Evolutionary conservation across 2,113 vertebrate species (phyloP), one percentile per base, ranked within the genome.

Genomic region (Heterocephalus glaber): DNA sequence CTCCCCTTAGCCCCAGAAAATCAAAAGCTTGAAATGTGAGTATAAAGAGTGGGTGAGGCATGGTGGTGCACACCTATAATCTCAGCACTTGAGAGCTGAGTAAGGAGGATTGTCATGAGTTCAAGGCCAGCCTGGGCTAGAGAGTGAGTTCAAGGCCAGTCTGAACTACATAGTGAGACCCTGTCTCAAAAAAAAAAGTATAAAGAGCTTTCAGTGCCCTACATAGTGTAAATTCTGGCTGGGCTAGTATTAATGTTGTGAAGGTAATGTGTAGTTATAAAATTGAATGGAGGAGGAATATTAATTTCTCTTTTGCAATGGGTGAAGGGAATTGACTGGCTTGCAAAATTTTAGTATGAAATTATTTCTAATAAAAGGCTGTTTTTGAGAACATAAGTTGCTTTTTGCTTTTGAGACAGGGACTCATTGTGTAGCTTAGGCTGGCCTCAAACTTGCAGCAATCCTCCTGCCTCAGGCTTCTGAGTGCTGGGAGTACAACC

Each of bases 21-120:
- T 96, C 82, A 97, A 97, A 96, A 92, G 26, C 81, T 83, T 95
- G 35, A 87, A 87, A 22, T 96, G 58, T 72, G 74, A 82, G 44
- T 79, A 33, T 58, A 56, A 66, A 52, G 22, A 52, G 30, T 6
- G 49, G 7, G 44, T 9, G 7, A 77, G 44, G 28, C 28, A 6
- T 20, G 49, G 16, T 54, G 30, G 9, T 44, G 17, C 30, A 79
- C 14, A 35, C 17, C 76, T 54, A 30, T 52, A 54, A 35, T 79
- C 76, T 14, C 19, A 54, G 76, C 47, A 54, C 76, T 54, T 79
- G 49, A 47, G 49, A 20, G 30, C 16, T 79, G 76, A n/a, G 76
- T 4, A 17, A 79, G 49, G 76, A 79, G 17, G 33, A 35, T 20
- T 30, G 10, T 30, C 17, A 54, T 52, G 76, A 79, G 11, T 35